Percentiles rank a stretch among this genome's conserved stretches.
Evolutionary conservation across 2,113 vertebrate genomes (phyloP).

Genomic region (Gallinago undulata): DNA sequence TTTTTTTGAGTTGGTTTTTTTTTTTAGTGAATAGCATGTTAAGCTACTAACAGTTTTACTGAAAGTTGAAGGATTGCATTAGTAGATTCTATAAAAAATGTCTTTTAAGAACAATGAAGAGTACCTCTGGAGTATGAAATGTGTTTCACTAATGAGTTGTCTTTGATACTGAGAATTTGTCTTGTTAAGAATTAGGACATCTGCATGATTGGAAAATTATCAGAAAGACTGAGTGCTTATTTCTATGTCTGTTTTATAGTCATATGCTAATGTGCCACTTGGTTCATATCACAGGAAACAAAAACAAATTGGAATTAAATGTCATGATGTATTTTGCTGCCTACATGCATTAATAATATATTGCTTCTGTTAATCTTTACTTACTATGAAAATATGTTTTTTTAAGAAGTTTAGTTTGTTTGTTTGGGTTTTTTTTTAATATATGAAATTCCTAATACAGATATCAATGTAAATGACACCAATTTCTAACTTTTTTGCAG

Average conservation of each 20-base stretch:
- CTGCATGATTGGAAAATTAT: neutral
- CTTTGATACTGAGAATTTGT: neutral
- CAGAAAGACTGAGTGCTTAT: neutral
- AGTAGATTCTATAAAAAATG: neutral
- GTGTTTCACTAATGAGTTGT: neutral
- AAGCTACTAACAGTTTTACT: neutral
- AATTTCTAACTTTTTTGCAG: slow-evolving; percentile 58
- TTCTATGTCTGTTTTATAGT: neutral
- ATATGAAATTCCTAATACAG: neutral
- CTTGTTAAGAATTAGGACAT: neutral
- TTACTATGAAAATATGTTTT: neutral
- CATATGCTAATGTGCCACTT: neutral
- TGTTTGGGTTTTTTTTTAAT: no score
- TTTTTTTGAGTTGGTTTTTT: neutral
- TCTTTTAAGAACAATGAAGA: neutral
- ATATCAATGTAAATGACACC: neutral
- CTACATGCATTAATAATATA: neutral
- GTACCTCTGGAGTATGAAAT: neutral
- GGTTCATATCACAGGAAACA: neutral
- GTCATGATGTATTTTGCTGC: neutral
- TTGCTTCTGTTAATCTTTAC: neutral
- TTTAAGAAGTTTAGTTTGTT: neutral
- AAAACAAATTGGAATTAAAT: neutral
- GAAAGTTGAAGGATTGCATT: neutral
- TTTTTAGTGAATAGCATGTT: neutral